Conservation (phyloP, 2,113 vertebrate genomes). For the Salvelinus alpinus region DNA sequence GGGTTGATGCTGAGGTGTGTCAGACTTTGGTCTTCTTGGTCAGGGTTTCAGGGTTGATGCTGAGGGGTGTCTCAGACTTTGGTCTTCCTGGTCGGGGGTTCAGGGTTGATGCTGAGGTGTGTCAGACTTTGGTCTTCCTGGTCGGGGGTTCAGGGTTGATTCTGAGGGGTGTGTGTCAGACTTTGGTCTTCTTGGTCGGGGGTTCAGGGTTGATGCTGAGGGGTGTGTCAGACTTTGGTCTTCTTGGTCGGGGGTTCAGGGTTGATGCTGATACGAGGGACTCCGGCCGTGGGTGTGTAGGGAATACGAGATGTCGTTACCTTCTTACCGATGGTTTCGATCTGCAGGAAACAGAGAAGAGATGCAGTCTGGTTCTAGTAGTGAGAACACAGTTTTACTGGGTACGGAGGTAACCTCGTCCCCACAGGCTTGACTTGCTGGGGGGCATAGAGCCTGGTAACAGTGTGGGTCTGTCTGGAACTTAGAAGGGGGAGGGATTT, state of each 20-base stretch:
- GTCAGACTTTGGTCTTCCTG: constrained; percentile 89
- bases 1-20: too few species aligned
- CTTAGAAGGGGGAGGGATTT: too few species aligned
- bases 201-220: constrained; percentile 80
- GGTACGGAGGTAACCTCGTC: too few species aligned
- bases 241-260: constrained; percentile 87
- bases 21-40: too few species aligned
- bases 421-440: too few species aligned
- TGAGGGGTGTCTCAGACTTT: constrained; percentile 77
- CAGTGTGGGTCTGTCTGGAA: too few species aligned
- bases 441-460: too few species aligned
- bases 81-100: constrained; percentile 87
- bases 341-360: constrained; percentile 65
- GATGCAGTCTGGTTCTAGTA: too few species aligned
- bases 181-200: constrained; percentile 87
- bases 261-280: constrained; percentile 75
- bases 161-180: constrained; percentile 56
- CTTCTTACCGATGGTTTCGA: constrained; percentile 98
- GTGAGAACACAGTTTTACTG: too few species aligned
- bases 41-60: constrained; percentile 81
- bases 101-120: too few species aligned
- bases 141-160: constrained; percentile 78
- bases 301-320: constrained; percentile 86
- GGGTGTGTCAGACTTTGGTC: constrained; percentile 76
- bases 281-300: constrained; percentile 83